These are phyloP conservation scores for Macropodus opercularis DNA, from an alignment of 2,797 vertebrate genomes.

Conservation along the genomic window DNA sequence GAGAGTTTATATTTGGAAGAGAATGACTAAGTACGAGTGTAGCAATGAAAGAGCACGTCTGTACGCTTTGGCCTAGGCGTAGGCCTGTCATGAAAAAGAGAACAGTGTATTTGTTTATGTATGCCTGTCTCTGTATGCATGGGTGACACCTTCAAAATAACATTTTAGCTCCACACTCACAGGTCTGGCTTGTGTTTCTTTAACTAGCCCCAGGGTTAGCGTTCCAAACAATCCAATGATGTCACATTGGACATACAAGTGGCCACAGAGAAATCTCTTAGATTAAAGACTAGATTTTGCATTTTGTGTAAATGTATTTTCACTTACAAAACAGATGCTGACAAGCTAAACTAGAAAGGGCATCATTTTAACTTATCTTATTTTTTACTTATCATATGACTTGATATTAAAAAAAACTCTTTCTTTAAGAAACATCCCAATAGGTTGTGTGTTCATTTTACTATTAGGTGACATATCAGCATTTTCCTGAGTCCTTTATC, in stretches of 20 bases:
- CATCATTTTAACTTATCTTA: too few relatives aligned
- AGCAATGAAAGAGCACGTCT: slow-evolving; percentile 7
- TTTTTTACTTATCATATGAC: too few relatives aligned
- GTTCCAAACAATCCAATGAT: slow-evolving; percentile 66
- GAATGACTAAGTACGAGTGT: slow-evolving; percentile 45
- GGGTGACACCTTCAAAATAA: slow-evolving; percentile 32
- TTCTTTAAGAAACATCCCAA: too few relatives aligned
- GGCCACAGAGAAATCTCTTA: slow-evolving; percentile 39
- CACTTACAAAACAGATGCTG: too few relatives aligned
- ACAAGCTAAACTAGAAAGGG: too few relatives aligned
- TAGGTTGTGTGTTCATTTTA: too few relatives aligned
- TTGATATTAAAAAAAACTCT: neutral
- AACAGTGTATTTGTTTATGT: slow-evolving; percentile 10
- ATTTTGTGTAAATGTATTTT: too few relatives aligned
- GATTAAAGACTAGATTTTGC: slow-evolving; percentile 52
- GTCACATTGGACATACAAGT: slow-evolving; percentile 55
- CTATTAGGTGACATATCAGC: too few relatives aligned
- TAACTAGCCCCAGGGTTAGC: slow-evolving; percentile 44
- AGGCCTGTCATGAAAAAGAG: neutral
- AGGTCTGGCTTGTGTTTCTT: neutral
- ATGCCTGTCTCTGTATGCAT: neutral
- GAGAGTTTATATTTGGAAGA: slow-evolving; percentile 48
- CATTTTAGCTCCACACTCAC: slow-evolving; percentile 19
- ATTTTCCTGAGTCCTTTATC: too few relatives aligned
- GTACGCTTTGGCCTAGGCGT: neutral